Evolutionary conservation across 2,113 vertebrate species (phyloP).

Genomic region (Ramphastos sulfuratus): DNA sequence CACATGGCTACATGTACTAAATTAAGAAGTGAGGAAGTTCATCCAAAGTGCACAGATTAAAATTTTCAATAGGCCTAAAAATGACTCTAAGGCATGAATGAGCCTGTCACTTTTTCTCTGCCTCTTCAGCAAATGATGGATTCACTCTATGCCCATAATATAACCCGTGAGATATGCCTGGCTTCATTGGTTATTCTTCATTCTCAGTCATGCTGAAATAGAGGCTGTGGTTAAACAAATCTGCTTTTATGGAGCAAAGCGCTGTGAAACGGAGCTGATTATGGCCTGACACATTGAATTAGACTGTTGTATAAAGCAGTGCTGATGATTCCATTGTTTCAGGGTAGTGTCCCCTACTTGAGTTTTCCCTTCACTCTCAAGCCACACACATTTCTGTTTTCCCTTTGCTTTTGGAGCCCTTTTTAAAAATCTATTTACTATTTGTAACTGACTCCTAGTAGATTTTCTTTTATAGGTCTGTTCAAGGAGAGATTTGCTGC

Average conservation of each 20-base stretch:
- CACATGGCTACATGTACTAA: slow-evolving; percentile 74
- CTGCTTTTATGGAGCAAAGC: slow-evolving; percentile 82
- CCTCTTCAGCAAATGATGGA: slow-evolving; percentile 79
- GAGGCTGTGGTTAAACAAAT: slow-evolving; percentile 91
- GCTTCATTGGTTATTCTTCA: slow-evolving; percentile 71
- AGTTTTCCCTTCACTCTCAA: not conserved
- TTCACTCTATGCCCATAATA: slow-evolving; percentile 69
- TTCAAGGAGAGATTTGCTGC: not conserved
- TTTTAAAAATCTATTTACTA: not conserved
- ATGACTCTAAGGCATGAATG: slow-evolving; percentile 89
- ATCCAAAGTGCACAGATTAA: slow-evolving; percentile 88
- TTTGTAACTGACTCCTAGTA: not conserved
- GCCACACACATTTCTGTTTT: not conserved
- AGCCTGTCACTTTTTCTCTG: slow-evolving; percentile 87
- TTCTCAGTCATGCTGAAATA: slow-evolving; percentile 81
- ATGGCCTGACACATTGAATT: slow-evolving; percentile 88
- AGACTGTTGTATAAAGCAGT: slow-evolving; percentile 65
- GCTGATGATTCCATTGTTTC: slow-evolving; percentile 75
- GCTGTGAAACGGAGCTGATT: slow-evolving; percentile 95
- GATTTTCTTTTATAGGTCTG: not conserved
- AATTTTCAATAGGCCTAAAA: slow-evolving; percentile 89
- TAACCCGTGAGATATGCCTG: slow-evolving; percentile 76
- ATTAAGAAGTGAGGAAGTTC: slow-evolving; percentile 83
- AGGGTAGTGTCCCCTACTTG: not conserved
- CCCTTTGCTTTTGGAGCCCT: not conserved